These are phyloP conservation scores for Antedon mediterranea DNA, from an alignment of 53 echinoderm and acorn worm species.

Conservation along the genomic window DNA sequence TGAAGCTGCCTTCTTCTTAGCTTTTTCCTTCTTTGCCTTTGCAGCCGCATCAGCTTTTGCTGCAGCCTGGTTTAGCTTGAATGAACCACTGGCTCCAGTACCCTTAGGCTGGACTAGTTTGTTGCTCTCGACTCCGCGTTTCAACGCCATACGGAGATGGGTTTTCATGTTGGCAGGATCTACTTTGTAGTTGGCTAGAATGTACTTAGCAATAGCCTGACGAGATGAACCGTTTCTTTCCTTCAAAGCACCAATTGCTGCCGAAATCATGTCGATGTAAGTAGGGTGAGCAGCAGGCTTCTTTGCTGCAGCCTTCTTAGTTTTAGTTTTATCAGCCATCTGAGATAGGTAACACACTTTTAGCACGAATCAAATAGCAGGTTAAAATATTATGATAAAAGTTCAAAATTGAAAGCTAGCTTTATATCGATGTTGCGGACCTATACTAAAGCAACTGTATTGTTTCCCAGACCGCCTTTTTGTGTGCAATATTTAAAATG, in stretches of 20 bases:
- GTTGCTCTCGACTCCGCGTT: slow-evolving; percentile 25
- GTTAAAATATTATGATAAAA: too few species aligned
- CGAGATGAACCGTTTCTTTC: slow-evolving; percentile 71
- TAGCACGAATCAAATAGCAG: too few species aligned
- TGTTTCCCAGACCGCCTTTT: too few species aligned
- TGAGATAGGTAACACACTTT: too few species aligned
- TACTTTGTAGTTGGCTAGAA: slow-evolving; percentile 77
- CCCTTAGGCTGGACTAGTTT: slow-evolving; percentile 47
- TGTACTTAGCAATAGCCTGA: slow-evolving; percentile 73
- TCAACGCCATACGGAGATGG: slow-evolving; percentile 64
- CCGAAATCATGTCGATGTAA: slow-evolving; percentile 74
- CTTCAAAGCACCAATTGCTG: slow-evolving; percentile 48
- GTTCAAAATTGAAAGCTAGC: too few species aligned
- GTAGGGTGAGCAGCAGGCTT: slow-evolving; percentile 59
- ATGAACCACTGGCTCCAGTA: slow-evolving; percentile 67
- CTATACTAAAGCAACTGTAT: too few species aligned
- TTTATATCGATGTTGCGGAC: too few species aligned
- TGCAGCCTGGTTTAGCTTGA: slow-evolving; percentile 15
- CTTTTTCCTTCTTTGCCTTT: slow-evolving; percentile 12
- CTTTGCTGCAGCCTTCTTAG: slow-evolving; percentile 24
- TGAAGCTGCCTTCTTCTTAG: slow-evolving; percentile 13
- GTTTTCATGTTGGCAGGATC: slow-evolving; percentile 1
- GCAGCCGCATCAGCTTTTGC: background rate
- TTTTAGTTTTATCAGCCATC: background rate
- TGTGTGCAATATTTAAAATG: too few species aligned